Evolutionary conservation across 2,113 vertebrate genomes (phyloP).

Genomic region (Naja naja): DNA sequence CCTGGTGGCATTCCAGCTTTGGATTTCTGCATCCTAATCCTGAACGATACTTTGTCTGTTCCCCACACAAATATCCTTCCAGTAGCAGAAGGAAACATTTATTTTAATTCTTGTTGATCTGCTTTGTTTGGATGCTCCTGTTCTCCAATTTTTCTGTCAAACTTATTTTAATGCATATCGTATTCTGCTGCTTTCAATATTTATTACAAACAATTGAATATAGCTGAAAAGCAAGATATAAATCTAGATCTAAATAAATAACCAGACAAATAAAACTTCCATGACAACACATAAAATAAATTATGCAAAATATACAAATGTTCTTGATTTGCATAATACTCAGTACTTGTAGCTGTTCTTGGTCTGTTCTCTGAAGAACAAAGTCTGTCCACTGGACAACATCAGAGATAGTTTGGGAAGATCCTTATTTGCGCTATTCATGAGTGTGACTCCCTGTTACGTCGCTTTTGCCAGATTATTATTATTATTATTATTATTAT

Average conservation of each 20-base stretch:
- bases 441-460: fast-evolving
- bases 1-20: neutral
- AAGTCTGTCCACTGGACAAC: neutral
- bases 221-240: neutral
- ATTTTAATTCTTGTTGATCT: neutral
- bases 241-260: neutral
- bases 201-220: neutral
- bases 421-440: fast-evolving
- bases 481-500: too few species aligned
- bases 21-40: neutral
- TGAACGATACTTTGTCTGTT: neutral
- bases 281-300: neutral
- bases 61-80: neutral
- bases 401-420: neutral
- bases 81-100: neutral
- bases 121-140: neutral
- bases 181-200: neutral
- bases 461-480: neutral
- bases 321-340: neutral
- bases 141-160: neutral
- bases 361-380: neutral
- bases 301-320: neutral
- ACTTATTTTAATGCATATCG: neutral
- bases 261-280: neutral
- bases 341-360: neutral